A percentile compares a stretch with the other conserved stretches of the same genome.
phyloP scores from a whole-genome alignment of 2,113 vertebrate genomes.

The Ammodytes dubius region DNA sequence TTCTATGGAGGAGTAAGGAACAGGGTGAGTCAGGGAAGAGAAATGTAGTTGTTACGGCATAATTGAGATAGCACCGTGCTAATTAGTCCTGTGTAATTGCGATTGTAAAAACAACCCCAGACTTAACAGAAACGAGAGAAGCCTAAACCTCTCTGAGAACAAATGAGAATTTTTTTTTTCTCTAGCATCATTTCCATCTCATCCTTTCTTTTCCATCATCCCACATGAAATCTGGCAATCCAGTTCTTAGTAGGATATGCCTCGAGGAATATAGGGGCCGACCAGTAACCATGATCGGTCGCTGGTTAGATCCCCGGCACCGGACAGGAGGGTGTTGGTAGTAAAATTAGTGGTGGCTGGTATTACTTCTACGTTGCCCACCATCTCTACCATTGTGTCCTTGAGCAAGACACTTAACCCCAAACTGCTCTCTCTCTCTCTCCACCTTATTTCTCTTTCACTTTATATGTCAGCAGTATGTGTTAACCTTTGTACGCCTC shows the following conservation, averaged over 20 bases:
- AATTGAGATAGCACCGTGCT: conserved; percentile 49
- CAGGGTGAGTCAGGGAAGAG: conserved; percentile 5
- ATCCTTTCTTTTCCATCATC: background rate
- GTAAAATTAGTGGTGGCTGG: too few species aligned
- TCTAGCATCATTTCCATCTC: conserved; percentile 5
- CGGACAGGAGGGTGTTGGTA: too few species aligned
- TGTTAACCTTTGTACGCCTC: conserved; percentile 25
- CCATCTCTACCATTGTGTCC: too few species aligned
- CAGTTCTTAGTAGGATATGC: background rate
- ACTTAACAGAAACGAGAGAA: conserved; percentile 34
- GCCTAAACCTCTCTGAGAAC: background rate
- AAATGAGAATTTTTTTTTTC: conserved; percentile 4
- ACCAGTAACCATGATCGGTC: too few species aligned
- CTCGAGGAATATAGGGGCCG: too few species aligned
- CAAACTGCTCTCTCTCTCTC: background rate
- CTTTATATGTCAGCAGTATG: conserved; percentile 12
- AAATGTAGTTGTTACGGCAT: conserved; percentile 40
- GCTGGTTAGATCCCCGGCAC: too few species aligned
- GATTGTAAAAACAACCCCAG: conserved; percentile 3
- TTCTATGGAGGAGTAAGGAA: conserved; percentile 34
- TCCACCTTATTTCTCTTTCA: conserved; percentile 1
- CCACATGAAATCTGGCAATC: conserved; percentile 23
- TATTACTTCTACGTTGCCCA: too few species aligned
- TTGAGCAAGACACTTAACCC: too few species aligned
- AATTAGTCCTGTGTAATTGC: conserved; percentile 36